phyloP scores from a whole-genome alignment of 2,797 vertebrate species.

The Nasua narica region DNA sequence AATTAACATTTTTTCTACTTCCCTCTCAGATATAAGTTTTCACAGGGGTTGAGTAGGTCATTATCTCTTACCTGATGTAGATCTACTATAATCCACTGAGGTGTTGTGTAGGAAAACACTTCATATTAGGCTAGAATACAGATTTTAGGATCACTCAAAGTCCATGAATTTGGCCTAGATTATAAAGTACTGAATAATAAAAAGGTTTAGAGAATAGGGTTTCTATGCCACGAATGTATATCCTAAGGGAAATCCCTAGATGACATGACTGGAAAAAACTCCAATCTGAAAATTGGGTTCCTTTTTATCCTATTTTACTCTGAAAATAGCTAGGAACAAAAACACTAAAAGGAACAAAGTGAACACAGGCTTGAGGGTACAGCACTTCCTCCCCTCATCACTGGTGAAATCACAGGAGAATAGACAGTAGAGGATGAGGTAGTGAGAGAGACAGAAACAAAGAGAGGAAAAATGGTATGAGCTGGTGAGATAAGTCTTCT shows the following conservation, averaged over 20 bases:
- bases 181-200: neutral
- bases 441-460: neutral
- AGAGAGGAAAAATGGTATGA: no score
- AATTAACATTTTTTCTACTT: conserved; percentile 16
- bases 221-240: neutral
- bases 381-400: neutral
- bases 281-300: neutral
- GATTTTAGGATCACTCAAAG: neutral
- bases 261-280: neutral
- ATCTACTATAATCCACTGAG: neutral
- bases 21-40: neutral
- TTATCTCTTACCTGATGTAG: neutral
- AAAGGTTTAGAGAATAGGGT: neutral
- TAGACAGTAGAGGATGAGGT: neutral
- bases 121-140: neutral
- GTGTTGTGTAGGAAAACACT: neutral
- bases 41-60: neutral
- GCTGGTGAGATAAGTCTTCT: neutral
- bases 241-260: neutral
- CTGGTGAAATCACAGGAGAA: neutral
- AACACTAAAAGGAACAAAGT: neutral
- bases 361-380: neutral
- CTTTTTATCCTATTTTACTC: neutral
- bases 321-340: neutral
- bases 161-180: neutral